Conservation (phyloP, 2,888 invertebrate genomes). For the Erynnis tages region DNA sequence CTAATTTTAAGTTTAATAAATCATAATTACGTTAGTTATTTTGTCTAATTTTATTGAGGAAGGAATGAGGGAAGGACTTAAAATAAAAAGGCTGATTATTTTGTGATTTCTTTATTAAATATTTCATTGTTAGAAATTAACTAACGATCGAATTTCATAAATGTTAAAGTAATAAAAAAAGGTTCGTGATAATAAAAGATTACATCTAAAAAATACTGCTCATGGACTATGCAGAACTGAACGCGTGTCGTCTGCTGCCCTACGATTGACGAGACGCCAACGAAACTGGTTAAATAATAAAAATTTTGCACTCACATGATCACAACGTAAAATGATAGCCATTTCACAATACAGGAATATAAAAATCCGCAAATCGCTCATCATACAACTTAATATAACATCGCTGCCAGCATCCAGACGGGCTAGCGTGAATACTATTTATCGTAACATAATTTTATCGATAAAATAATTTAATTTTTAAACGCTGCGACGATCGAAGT, state of each 20-base stretch:
- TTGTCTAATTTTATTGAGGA: conserved; percentile 8
- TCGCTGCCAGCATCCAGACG: conserved; percentile 29
- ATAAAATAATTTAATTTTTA: conserved; percentile 23
- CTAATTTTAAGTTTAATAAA: neutral
- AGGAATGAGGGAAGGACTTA: conserved; percentile 1
- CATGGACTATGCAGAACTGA: conserved; percentile 76
- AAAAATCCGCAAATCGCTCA: conserved; percentile 35
- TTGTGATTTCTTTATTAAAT: conserved; percentile 81
- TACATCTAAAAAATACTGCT: conserved; percentile 81
- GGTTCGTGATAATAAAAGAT: conserved; percentile 70
- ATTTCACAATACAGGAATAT: conserved; percentile 78
- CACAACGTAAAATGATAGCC: conserved; percentile 78
- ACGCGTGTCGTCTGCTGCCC: conserved; percentile 68
- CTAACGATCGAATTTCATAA: conserved; percentile 79
- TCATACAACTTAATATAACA: conserved; percentile 33
- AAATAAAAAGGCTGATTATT: conserved; percentile 52
- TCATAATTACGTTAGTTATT: neutral
- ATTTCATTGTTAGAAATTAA: conserved; percentile 81
- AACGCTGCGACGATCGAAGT: conserved; percentile 15
- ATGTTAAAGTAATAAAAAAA: conserved; percentile 71
- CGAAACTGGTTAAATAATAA: conserved; percentile 65
- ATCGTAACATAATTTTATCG: conserved; percentile 13
- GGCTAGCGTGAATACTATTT: conserved; percentile 20
- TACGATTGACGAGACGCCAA: conserved; percentile 58
- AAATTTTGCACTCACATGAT: conserved; percentile 79